Base-by-base conservation (phyloP, 2,888 invertebrate species). In the Podabrus alpinus region DNA sequence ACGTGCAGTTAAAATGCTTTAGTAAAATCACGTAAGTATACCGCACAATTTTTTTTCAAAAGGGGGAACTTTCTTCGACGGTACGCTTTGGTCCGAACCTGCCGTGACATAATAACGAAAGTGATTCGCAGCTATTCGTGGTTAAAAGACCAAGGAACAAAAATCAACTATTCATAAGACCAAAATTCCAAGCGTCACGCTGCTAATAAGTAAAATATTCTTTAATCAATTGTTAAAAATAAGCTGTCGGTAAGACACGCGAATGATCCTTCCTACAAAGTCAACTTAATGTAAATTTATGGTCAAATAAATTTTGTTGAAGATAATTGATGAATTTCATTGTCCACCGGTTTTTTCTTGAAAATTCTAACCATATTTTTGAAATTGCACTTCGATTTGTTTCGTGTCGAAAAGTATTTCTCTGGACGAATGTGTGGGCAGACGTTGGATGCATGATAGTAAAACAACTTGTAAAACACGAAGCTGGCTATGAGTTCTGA, bases 401-500 rank as follows among this genome's bases (percentile, higher is more conserved):
- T 59, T 68, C 68, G 62, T 64, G 29, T 21, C 64, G 45, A 71
- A 75, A 73, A 72, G 19, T 69, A 75, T 61, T 66, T 59, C 29
- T 70, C 67, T 64, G 29, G 60, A 61, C 64, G 69, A 75, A 68
- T 67, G 70, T 70, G 75, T 75, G 68, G 75, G 75, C 25, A 64
- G 75, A 75, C 69, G 75, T 70, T 73, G 70, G 72, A 68, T 70
- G 72, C 70, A 72, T 66, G 76, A 76, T 76, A 76, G 76, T 76
- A 76, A 76, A 76, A 76, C 76, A 76, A 76, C 76, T 73, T 76
- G 76, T 74, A 74, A 77, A 77, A 77, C 76, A 74, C 74, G 76
- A 77, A 77, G 66, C 74, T 61, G 61, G 69, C 73, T 77, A 77
- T 74, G 76, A 75, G 76, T 75, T 79, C 77, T 77, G 79, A 79